Base-by-base conservation (phyloP, 2,113 vertebrate genomes). In the Paralichthys olivaceus region DNA sequence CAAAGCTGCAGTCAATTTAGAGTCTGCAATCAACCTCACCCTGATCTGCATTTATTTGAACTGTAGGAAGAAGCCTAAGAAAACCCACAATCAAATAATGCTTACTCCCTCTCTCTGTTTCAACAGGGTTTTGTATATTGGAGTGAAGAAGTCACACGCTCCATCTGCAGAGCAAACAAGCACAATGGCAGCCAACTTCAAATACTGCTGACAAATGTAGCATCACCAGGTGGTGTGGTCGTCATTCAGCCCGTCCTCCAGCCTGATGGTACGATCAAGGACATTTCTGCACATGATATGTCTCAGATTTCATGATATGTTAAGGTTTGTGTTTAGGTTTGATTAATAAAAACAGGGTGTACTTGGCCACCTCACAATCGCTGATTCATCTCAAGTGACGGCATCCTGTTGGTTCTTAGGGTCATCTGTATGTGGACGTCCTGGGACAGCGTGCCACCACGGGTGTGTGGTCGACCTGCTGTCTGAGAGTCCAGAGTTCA, bases 91-190 rank as follows among this genome's bases (percentile, higher is more conserved):
- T n/a, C n/a, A n/a, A n/a, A n/a, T n/a, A n/a, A n/a, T 12, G 32
- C 19, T 25, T 43, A 26, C 13, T 59, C 13, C n/a, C n/a, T 43
- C 13, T 32, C 19, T 65, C 9, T 11, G 0, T 66, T 72, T 28
- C 60, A 19, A 15, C 69, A 95, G 95, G 92, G 87, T 53, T 92
- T 75, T 43, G 83, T 95, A 1, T 95, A 93, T 61, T 95, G 95
- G 94, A 91, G 66, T 22, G 95, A 95, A 7, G 25, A 81, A 45
- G 69, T 81, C 4, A 93, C 84, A 0, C 81, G 5, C 6, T 88
- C 93, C 5, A 55, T 94, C 58, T 95, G 93, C 66, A 72, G 89
- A 56, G 92, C 92, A 15, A 89, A 85, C 82, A 95, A 95, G 64
- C 93, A 93, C 83, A 83, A 79, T 0, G 93, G 94, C 22, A 40